These are phyloP conservation scores for Lepidonotus clava DNA, from an alignment of 2,888 invertebrate genomes.

Conservation along the genomic window DNA sequence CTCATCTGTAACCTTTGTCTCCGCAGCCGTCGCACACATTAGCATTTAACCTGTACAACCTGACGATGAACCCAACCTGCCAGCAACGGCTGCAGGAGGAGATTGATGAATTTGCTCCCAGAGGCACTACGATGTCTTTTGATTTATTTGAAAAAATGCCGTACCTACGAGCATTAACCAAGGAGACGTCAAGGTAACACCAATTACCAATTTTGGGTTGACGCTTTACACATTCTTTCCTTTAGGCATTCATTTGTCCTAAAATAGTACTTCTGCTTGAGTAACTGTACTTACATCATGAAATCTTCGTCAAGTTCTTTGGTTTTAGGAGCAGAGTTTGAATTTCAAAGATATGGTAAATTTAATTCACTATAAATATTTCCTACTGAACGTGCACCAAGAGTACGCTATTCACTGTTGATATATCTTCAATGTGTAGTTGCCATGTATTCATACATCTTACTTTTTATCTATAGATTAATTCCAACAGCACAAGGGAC, in stretches of 20 bases:
- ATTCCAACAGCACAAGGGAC: neutral
- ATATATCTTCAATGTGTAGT: no score
- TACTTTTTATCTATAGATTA: neutral
- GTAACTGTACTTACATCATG: no score
- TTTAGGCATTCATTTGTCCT: no score
- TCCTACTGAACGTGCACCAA: no score
- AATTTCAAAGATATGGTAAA: no score
- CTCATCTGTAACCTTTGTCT: no score
- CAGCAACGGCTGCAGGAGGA: neutral
- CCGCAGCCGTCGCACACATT: constrained; percentile 11
- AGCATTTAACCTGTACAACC: neutral
- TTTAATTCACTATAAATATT: no score
- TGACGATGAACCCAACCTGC: neutral
- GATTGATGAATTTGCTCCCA: neutral
- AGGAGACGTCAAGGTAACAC: constrained; percentile 26
- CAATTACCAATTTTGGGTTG: no score
- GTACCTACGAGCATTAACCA: constrained; percentile 2
- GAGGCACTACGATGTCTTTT: neutral
- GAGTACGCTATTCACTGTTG: no score
- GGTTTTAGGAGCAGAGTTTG: no score
- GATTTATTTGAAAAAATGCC: neutral
- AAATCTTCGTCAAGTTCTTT: no score
- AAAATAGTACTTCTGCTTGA: no score
- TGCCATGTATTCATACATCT: neutral
- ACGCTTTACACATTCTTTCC: neutral